phyloP scores from a whole-genome alignment of 2,113 vertebrate species.

The Hydrolagus affinis region DNA sequence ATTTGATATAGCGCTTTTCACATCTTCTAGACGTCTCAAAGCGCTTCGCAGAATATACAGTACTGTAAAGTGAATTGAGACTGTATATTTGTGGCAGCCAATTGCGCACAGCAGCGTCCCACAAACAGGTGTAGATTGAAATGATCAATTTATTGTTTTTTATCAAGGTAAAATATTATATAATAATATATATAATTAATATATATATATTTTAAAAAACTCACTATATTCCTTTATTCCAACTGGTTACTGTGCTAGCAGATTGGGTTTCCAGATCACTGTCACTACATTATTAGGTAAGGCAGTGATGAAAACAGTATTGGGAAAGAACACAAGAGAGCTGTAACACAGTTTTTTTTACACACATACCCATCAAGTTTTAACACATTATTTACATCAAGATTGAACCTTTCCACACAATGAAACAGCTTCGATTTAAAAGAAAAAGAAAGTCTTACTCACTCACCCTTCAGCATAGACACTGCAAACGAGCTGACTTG shows the following conservation, averaged over 20 bases:
- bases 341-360: background rate
- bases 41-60: no score
- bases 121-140: no score
- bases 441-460: slow-evolving; percentile 10
- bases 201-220: no score
- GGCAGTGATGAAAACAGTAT: slow-evolving; percentile 3
- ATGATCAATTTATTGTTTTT: no score
- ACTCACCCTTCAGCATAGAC: background rate
- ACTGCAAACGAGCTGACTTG: background rate
- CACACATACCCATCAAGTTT: background rate
- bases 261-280: background rate
- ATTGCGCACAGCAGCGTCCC: no score
- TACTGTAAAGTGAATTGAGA: no score
- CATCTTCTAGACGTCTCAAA: no score
- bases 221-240: background rate
- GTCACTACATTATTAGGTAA: background rate
- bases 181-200: no score
- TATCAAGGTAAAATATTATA: no score
- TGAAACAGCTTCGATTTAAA: background rate
- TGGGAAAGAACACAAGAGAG: background rate
- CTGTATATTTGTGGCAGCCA: no score
- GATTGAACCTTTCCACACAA: background rate
- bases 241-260: background rate
- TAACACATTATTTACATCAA: slow-evolving; percentile 3
- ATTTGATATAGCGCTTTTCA: no score